Conservation (phyloP, 2,888 invertebrate species). For the Eupithecia tripunctaria region DNA sequence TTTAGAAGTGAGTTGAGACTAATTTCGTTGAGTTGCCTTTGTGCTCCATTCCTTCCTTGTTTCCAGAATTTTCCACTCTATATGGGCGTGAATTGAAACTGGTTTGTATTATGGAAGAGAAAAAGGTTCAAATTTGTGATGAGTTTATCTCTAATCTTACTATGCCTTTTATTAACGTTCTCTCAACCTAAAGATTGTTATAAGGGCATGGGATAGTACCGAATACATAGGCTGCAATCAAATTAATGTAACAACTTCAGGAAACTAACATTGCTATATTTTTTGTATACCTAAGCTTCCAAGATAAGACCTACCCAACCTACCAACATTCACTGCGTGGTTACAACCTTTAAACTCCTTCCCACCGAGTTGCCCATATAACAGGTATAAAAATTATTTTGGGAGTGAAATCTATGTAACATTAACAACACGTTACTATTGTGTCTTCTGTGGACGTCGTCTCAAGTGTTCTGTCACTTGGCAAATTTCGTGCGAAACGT, state of each 20-base stretch:
- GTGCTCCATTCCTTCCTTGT: slow-evolving; percentile 46
- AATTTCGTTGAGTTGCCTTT: slow-evolving; percentile 54
- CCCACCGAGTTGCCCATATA: background rate
- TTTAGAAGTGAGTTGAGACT: slow-evolving; percentile 51
- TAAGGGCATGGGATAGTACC: background rate
- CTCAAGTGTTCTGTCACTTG: slow-evolving; percentile 34
- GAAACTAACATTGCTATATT: background rate
- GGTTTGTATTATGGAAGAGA: background rate
- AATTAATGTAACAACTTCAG: too few relatives aligned
- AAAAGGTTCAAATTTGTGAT: background rate
- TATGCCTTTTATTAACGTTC: background rate
- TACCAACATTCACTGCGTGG: background rate
- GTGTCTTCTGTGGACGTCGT: slow-evolving; percentile 11
- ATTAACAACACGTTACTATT: slow-evolving; percentile 2
- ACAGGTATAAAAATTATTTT: background rate
- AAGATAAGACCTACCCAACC: background rate
- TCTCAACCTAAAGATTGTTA: background rate
- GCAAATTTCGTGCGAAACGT: slow-evolving; percentile 36
- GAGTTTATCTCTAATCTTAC: background rate
- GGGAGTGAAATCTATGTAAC: background rate
- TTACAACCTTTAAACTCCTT: background rate
- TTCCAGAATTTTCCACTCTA: slow-evolving; percentile 3
- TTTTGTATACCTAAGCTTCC: background rate
- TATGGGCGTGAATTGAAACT: background rate
- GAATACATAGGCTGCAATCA: background rate